Percentiles rank a stretch among this genome's conserved stretches.
Evolutionary conservation across 2,113 vertebrate species (phyloP).

Genomic region (Python bivittatus): DNA sequence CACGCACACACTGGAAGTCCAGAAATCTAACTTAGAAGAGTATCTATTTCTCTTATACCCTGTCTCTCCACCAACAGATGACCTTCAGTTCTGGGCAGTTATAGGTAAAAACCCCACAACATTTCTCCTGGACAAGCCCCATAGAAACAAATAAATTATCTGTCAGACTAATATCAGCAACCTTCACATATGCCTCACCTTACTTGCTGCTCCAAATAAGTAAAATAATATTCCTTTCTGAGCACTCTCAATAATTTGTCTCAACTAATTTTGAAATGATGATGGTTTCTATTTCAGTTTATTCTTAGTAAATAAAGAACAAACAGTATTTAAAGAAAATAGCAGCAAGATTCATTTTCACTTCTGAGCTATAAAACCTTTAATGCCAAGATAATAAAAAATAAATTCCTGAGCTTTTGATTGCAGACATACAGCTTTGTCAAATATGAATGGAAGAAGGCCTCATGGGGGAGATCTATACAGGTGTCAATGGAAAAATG

Average conservation of each 20-base stretch:
- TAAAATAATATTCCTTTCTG: slow-evolving; percentile 45
- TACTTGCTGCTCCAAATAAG: background rate
- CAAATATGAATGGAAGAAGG: background rate
- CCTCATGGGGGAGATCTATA: background rate
- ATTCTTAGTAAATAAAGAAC: slow-evolving; percentile 14
- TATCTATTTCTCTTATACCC: too few relatives aligned
- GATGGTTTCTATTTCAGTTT: background rate
- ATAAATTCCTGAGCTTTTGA: slow-evolving; percentile 52
- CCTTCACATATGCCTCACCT: background rate
- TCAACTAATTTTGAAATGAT: slow-evolving; percentile 50
- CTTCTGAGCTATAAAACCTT: slow-evolving; percentile 35
- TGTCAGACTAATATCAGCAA: background rate
- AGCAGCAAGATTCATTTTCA: slow-evolving; percentile 49
- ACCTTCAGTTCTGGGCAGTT: background rate
- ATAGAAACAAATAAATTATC: background rate
- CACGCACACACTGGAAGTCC: background rate
- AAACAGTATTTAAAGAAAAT: slow-evolving; percentile 36
- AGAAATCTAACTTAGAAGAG: background rate
- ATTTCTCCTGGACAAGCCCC: background rate
- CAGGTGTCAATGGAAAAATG: background rate
- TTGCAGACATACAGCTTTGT: slow-evolving; percentile 41
- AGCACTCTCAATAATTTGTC: slow-evolving; percentile 55
- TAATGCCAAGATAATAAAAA: slow-evolving; percentile 43
- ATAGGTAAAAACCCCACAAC: background rate
- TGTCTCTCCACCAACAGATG: background rate